Percentiles rank a stretch among this genome's conserved stretches.
These are phyloP conservation scores for Squalus acanthias DNA, from an alignment of 2,797 vertebrate species.

Conservation along the genomic window DNA sequence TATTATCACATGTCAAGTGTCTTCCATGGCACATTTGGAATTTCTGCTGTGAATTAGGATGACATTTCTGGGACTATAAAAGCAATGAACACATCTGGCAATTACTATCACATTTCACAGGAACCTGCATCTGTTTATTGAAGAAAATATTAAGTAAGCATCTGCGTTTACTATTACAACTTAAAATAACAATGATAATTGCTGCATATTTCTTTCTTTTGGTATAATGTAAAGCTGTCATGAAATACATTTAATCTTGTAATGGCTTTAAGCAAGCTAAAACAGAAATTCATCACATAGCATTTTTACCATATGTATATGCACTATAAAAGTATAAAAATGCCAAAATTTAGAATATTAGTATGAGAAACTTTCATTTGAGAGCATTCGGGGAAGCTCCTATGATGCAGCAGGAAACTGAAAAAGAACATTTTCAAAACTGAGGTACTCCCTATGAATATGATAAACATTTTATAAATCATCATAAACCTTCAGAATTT, in stretches of 20 bases:
- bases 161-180: neutral
- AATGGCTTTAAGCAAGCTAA: neutral
- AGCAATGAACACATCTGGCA: slow-evolving; percentile 36
- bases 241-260: neutral
- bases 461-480: neutral
- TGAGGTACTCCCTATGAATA: neutral
- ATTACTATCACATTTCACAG: slow-evolving; percentile 27
- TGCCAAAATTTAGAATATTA: neutral
- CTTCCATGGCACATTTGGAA: slow-evolving; percentile 16
- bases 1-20: slow-evolving; percentile 18
- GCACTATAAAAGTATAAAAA: neutral
- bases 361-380: neutral
- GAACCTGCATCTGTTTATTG: slow-evolving; percentile 17
- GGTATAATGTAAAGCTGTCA: neutral
- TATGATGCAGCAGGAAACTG: neutral
- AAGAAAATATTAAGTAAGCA: slow-evolving; percentile 12
- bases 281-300: neutral
- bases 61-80: slow-evolving; percentile 31
- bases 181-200: slow-evolving; percentile 31
- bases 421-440: neutral
- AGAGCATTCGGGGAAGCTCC: neutral
- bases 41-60: slow-evolving; percentile 19
- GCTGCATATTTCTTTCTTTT: neutral
- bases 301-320: neutral
- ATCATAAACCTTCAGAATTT: neutral